These are phyloP conservation scores for Panagrolaimus sp. DNA, from an alignment of 1,140 invertebrate species.

Conservation along the genomic window DNA sequence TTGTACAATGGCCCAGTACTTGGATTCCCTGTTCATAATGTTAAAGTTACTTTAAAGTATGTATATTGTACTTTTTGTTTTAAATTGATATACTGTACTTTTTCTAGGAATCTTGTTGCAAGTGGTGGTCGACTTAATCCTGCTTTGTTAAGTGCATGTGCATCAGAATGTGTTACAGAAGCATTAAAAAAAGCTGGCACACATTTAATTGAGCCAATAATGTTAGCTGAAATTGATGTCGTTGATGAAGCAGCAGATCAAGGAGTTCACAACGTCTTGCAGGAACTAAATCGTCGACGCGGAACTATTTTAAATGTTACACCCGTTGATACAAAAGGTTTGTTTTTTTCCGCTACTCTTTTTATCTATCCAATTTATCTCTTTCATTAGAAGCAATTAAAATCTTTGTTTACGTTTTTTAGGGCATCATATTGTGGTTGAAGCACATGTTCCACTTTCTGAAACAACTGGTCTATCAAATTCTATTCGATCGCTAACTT, in stretches of 20 bases:
- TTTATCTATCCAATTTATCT: neutral
- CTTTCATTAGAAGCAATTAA: neutral
- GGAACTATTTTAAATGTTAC: conserved; percentile 12
- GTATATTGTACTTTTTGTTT: too few relatives aligned
- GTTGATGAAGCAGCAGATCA: conserved; percentile 4
- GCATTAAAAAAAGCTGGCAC: conserved; percentile 14
- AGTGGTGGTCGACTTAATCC: conserved; percentile 18
- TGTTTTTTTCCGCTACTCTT: neutral
- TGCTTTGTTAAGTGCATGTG: conserved; percentile 15
- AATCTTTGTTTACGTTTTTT: conserved; percentile 5
- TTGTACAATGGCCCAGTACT: conserved; percentile 62
- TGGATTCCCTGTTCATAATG: conserved; percentile 66
- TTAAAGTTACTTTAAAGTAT: conserved; percentile 70
- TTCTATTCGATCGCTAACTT: conserved; percentile 13
- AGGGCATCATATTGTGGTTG: conserved; percentile 9
- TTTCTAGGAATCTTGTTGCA: conserved; percentile 8
- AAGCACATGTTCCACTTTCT: conserved; percentile 14
- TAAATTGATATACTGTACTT: too few relatives aligned
- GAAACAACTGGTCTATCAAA: conserved; percentile 13
- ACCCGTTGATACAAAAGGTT: conserved; percentile 7
- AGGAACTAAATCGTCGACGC: conserved; percentile 15
- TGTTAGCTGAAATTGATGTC: conserved; percentile 10
- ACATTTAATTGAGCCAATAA: conserved; percentile 21
- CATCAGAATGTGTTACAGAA: conserved; percentile 7
- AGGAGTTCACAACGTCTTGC: neutral